Base-by-base conservation (phyloP, 2,888 invertebrate genomes). In the Papilio protenor region DNA sequence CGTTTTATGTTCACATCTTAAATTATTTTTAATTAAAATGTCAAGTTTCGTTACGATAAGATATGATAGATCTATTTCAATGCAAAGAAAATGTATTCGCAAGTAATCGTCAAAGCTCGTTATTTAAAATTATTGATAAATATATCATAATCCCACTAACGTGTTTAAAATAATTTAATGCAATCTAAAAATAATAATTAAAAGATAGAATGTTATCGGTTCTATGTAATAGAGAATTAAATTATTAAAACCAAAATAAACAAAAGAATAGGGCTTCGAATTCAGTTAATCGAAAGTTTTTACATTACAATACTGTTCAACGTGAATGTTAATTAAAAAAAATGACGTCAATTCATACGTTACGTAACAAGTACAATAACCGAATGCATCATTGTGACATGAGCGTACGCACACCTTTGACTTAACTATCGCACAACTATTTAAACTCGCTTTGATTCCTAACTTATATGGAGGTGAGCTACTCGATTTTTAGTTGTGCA, bases 341-440 rank as follows among this genome's bases (percentile, higher is more conserved):
- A 66, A 66, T 64, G 64, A 64, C 40, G 66, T 66, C 66, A 66
- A 40, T 2, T 18, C 33, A 40, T 40, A 23, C 18, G 10, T 66
- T 66, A 66, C 66, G 40, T 66, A 40, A 66, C 40, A 40, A 8
- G 18, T 18, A 66, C 40, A 66, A 66, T 66, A 66, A 66, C 40
- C 8, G 70, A 23, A 21, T 59, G 23, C 23, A 23, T 23, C 57
- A n/a, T 21, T 47, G 70, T 70, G n/a, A 66, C 66, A 66, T 64
- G 57, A 40, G 8, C 40, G 40, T 6, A 0, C 40, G 40, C 40
- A 40, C 6, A 8, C 40, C 40, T 40, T 6, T 8, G 1, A 40
- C 40, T 40, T 0, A 40, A 40, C 40, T 40, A 40, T 40, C 40
- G 40, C 40, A 40, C 6, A 40, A 40, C 40, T 40, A 0, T 40